A percentile compares a stretch with the other conserved stretches of the same genome.
Conservation (phyloP, 2,888 invertebrate genomes). For the Caenorhabditis zanzibari region DNA sequence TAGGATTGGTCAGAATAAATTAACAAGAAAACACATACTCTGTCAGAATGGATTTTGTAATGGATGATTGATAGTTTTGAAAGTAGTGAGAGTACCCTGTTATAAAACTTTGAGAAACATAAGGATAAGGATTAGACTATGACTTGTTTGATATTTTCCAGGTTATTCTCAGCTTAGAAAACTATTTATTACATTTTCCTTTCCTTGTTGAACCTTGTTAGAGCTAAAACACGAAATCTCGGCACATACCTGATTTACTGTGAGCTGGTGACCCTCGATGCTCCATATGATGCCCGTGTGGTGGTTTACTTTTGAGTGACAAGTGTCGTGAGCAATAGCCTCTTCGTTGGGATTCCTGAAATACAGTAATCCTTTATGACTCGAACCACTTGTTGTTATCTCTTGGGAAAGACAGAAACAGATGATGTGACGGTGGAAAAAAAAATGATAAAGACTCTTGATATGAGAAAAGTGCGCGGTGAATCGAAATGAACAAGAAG, state of each 20-base stretch:
- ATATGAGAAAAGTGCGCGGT: conserved; percentile 18
- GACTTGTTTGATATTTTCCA: no score
- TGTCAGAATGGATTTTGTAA: no score
- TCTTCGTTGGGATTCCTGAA: conserved; percentile 93
- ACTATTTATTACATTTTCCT: no score
- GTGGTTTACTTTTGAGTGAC: conserved; percentile 88
- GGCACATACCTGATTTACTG: conserved; percentile 63
- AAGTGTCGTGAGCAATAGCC: conserved; percentile 98
- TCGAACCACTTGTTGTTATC: not conserved
- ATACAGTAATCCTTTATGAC: not conserved
- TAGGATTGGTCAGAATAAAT: not conserved
- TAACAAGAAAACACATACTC: no score
- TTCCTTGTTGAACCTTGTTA: no score
- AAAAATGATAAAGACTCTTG: conserved; percentile 4
- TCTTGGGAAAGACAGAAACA: not conserved
- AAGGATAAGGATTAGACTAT: no score
- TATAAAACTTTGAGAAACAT: no score
- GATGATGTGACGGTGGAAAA: conserved; percentile 6
- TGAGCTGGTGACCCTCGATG: conserved; percentile 64
- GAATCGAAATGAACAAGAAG: conserved; percentile 19
- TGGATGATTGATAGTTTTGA: no score
- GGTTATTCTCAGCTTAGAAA: no score
- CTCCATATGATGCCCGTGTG: conserved; percentile 68
- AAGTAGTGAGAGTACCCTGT: no score
- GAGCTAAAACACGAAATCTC: no score